Evolutionary conservation across 2,888 invertebrate species (phyloP).

Genomic region (Spodoptera picta): DNA sequence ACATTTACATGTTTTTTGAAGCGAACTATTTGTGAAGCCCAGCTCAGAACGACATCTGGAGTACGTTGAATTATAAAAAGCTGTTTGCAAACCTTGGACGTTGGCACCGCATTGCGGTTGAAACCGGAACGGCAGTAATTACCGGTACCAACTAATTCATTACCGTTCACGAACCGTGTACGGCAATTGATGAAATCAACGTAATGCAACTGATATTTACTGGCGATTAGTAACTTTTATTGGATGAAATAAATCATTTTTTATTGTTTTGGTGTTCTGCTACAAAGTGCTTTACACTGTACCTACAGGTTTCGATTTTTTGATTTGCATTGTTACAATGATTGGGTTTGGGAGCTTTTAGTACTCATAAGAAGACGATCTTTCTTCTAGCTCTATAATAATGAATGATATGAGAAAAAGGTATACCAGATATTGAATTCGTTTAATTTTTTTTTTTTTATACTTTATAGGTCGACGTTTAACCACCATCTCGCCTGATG

Average conservation of each 20-base stretch:
- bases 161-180: slow-evolving; percentile 41
- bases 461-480: too few relatives aligned
- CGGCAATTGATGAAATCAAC: slow-evolving; percentile 35
- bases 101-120: slow-evolving; percentile 44
- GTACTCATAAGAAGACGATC: too few relatives aligned
- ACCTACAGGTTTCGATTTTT: too few relatives aligned
- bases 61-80: slow-evolving; percentile 46
- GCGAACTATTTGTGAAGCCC: slow-evolving; percentile 5
- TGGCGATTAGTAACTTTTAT: not conserved
- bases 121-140: slow-evolving; percentile 48
- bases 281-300: too few relatives aligned
- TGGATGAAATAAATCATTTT: not conserved
- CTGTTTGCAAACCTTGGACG: slow-evolving; percentile 35
- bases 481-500: too few relatives aligned
- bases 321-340: too few relatives aligned
- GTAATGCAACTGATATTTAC: slow-evolving; percentile 9
- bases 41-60: slow-evolving; percentile 30
- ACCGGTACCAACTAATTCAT: slow-evolving; percentile 61
- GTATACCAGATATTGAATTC: too few relatives aligned
- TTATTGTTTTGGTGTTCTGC: not conserved
- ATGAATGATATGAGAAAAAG: too few relatives aligned
- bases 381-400: too few relatives aligned
- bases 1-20: slow-evolving; percentile 4
- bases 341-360: too few relatives aligned
- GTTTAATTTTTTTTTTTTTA: too few relatives aligned